These are phyloP conservation scores for Hephaestus fuliginosus DNA, from an alignment of 2,797 vertebrate species.

Conservation along the genomic window DNA sequence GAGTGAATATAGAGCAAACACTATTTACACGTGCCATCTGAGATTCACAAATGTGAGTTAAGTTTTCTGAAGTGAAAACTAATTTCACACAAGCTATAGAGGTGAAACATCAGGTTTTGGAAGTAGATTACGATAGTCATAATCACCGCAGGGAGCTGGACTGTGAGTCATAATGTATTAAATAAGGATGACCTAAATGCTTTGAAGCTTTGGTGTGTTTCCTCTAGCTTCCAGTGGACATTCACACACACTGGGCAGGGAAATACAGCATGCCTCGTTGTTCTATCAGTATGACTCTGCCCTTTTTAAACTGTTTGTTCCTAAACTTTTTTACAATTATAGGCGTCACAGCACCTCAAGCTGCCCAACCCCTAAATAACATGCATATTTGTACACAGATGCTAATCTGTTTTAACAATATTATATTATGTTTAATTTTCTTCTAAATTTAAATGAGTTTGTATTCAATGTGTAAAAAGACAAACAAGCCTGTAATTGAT, in stretches of 20 bases:
- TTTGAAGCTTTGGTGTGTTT: constrained; percentile 35
- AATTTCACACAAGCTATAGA: constrained; percentile 13
- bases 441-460: too few species aligned
- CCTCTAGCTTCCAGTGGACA: constrained; percentile 8
- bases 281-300: background rate
- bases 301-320: background rate
- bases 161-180: constrained; percentile 41
- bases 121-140: constrained; percentile 26
- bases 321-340: background rate
- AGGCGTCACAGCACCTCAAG: too few species aligned
- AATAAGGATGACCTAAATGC: constrained; percentile 20
- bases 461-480: too few species aligned
- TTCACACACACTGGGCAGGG: background rate
- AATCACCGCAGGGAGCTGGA: constrained; percentile 25
- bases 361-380: too few species aligned
- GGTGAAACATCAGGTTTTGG: constrained; percentile 28
- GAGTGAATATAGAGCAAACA: constrained; percentile 28
- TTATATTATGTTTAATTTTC: too few species aligned
- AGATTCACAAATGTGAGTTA: constrained; percentile 42
- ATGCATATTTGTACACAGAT: too few species aligned
- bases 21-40: constrained; percentile 13
- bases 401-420: too few species aligned
- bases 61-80: constrained; percentile 34
- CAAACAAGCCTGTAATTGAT: background rate
- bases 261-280: background rate